Evolutionary conservation across 30 jellyfish, hydroid and myxozoan species (phyloP), one percentile per base, ranked within the genome.

Genomic region (Aurelia sp.): DNA sequence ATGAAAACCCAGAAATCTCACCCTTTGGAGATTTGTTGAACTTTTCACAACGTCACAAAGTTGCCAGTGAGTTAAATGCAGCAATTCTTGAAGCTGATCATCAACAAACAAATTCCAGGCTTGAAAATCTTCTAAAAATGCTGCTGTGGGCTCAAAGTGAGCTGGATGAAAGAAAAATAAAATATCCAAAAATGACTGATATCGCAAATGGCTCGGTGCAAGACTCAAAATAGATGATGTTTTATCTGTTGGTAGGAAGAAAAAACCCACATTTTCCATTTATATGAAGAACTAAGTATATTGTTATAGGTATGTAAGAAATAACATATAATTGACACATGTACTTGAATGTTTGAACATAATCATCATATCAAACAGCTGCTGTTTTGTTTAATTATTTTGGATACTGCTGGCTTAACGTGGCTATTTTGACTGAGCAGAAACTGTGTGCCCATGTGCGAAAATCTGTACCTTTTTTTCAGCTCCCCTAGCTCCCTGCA

Each of bases 11-110:
- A 27, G 96, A 86, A 52, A 40, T 78, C 0, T 94, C 97, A 6
- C 99, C 99, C 37, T 94, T 88, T 85, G 91, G 97, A 13, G 97
- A 94, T 52, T 75, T 94, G 62, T 60, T 94, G 88, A 83, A 85
- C 62, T 79, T 81, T 66, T 70, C 96, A 19, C 99, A 94, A 33
- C 85, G 99, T 8, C 96, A 88, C 47, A 89, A 78, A 72, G 97
- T 94, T 10, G 97, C 99, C 3, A 89, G 99, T 61, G 99, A 94
- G 71, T 74, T 94, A 66, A 94, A 94, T 94, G 96, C 99, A 15
- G 96, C 97, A 35, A 89, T 94, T 23, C 87, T 94, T 27, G 99
- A 94, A 59, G 89, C 91, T 4, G 95, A 94, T 68, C 99, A 94
- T 65, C 99, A 89, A 62, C 97, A 89, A 57, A 94, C 97, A 23